phyloP scores from a whole-genome alignment of 2,113 vertebrate species.

The Pluvianellus socialis region DNA sequence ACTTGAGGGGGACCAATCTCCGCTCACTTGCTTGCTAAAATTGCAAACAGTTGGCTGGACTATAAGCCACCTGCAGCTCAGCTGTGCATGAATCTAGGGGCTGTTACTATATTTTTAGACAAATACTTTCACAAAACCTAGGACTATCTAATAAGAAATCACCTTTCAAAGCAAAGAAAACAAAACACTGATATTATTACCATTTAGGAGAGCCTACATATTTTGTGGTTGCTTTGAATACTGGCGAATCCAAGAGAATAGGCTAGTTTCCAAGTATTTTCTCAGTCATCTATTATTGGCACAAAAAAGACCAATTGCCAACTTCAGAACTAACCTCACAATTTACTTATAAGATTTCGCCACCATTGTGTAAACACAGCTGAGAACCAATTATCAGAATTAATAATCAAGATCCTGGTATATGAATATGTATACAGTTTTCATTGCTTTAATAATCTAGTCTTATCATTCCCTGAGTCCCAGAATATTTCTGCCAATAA shows the following conservation, averaged over 20 bases:
- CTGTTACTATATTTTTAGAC: neutral
- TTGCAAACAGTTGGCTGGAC: neutral
- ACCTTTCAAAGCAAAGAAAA: slow-evolving; percentile 6
- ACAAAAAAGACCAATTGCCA: neutral
- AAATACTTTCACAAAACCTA: neutral
- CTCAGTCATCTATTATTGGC: neutral
- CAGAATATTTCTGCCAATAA: slow-evolving; percentile 29
- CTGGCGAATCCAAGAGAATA: neutral
- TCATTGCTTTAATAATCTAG: slow-evolving; percentile 34
- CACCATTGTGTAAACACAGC: slow-evolving; percentile 47
- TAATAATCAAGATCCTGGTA: slow-evolving; percentile 48
- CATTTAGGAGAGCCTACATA: neutral
- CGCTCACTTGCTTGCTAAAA: neutral
- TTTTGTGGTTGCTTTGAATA: neutral
- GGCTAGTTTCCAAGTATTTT: slow-evolving; percentile 25
- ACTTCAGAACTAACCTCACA: slow-evolving; percentile 33
- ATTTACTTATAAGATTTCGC: neutral
- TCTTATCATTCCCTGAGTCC: neutral
- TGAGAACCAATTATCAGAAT: slow-evolving; percentile 53
- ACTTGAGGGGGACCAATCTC: neutral
- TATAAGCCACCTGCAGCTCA: slow-evolving; percentile 31
- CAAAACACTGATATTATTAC: neutral
- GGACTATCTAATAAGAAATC: neutral
- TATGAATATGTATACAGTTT: slow-evolving; percentile 43
- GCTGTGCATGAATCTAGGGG: neutral